These are phyloP conservation scores for Sminthurides bifidus DNA, from an alignment of 1,140 invertebrate species.

Conservation along the genomic window DNA sequence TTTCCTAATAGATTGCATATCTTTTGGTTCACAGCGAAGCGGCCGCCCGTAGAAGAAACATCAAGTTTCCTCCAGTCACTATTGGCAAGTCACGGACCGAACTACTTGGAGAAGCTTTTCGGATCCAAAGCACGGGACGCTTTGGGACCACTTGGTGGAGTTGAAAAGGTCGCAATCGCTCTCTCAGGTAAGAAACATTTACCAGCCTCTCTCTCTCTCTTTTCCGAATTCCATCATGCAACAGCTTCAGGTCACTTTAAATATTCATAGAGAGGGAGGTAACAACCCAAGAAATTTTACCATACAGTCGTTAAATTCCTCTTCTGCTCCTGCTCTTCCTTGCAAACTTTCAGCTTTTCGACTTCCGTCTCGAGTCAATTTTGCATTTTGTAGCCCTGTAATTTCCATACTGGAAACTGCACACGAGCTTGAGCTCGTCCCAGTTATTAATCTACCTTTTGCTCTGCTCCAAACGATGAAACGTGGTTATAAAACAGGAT, in stretches of 20 bases:
- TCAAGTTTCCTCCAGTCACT: constrained; percentile 81
- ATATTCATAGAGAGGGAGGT: too few relatives aligned
- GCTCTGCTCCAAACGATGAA: too few relatives aligned
- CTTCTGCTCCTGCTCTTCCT: not conserved
- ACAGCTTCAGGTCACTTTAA: too few relatives aligned
- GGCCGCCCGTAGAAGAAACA: constrained; percentile 90
- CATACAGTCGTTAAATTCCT: not conserved
- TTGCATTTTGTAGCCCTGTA: too few relatives aligned
- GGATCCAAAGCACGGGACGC: constrained; percentile 84
- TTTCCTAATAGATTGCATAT: constrained; percentile 16
- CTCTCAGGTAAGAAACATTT: constrained; percentile 59
- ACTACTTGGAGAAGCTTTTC: constrained; percentile 91
- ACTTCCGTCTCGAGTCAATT: too few relatives aligned
- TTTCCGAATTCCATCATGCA: too few relatives aligned
- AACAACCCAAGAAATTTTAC: not conserved
- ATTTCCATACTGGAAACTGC: too few relatives aligned
- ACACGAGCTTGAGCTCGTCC: too few relatives aligned
- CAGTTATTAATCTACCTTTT: too few relatives aligned
- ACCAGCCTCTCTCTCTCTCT: not conserved
- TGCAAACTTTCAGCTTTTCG: not conserved
- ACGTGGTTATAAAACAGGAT: too few relatives aligned
- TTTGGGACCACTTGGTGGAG: constrained; percentile 75
- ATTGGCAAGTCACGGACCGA: constrained; percentile 83
- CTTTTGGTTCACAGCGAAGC: constrained; percentile 59
- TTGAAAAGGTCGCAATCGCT: constrained; percentile 86